Evolutionary conservation across 2,797 vertebrate genomes (phyloP).

Genomic region (Choloepus didactylus): DNA sequence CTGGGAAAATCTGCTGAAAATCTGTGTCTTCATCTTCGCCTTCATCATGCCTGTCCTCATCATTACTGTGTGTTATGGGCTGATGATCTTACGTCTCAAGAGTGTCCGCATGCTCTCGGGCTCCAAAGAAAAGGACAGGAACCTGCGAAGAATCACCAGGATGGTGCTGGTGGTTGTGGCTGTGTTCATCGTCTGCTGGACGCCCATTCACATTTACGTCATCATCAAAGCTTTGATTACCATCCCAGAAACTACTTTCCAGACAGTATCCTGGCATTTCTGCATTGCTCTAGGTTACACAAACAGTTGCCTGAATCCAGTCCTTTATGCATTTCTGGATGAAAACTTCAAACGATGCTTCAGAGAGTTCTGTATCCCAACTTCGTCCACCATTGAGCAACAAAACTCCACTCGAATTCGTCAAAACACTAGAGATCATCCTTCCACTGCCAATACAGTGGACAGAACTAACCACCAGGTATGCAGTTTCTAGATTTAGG

Average conservation of each 20-base stretch:
- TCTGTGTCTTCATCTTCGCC: constrained; percentile 99
- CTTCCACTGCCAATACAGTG: constrained; percentile 94
- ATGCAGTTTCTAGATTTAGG: constrained; percentile 93
- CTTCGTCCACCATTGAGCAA: constrained; percentile 93
- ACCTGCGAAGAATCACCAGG: constrained; percentile 97
- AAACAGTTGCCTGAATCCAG: constrained; percentile 98
- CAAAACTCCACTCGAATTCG: constrained; percentile 95
- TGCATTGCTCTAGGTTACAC: constrained; percentile 99
- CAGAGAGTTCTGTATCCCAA: constrained; percentile 97
- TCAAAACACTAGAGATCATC: constrained; percentile 92
- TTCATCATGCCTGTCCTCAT: constrained; percentile 99
- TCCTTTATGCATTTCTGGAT: constrained; percentile 98
- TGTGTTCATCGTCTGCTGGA: constrained; percentile 99
- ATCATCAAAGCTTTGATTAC: constrained; percentile 97
- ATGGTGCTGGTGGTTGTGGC: constrained; percentile 99
- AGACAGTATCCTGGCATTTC: constrained; percentile 99
- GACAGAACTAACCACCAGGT: constrained; percentile 97
- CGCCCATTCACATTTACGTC: constrained; percentile 98
- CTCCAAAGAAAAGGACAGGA: constrained; percentile 98
- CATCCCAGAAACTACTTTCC: constrained; percentile 95
- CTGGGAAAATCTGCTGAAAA: constrained; percentile 99
- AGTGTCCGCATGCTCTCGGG: constrained; percentile 98
- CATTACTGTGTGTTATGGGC: constrained; percentile 97
- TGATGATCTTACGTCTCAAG: constrained; percentile 99
- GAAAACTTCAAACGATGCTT: constrained; percentile 99